These are phyloP conservation scores for Strigamia transsilvanica DNA, from an alignment of 2,888 invertebrate species.

Conservation along the genomic window DNA sequence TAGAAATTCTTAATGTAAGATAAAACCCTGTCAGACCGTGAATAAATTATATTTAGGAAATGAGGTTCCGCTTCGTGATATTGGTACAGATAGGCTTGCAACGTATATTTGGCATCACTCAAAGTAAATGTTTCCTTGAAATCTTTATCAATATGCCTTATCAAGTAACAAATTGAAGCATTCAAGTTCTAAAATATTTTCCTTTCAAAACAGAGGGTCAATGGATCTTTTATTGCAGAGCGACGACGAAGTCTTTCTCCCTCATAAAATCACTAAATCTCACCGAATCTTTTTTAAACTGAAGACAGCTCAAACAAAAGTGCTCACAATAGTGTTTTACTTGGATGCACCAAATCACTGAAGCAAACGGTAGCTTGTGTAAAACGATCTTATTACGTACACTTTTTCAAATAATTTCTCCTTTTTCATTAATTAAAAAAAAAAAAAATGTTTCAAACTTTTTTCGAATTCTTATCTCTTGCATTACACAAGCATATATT, in stretches of 20 bases:
- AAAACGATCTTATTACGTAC: slow-evolving; percentile 11
- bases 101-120: slow-evolving; percentile 1
- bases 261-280: slow-evolving; percentile 20
- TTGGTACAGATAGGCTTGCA: neutral
- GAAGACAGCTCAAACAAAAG: slow-evolving; percentile 25
- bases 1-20: neutral
- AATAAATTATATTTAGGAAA: neutral
- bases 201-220: slow-evolving; percentile 26
- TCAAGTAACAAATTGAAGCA: slow-evolving; percentile 21
- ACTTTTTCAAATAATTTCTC: neutral
- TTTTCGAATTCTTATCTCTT: neutral
- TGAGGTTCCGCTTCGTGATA: slow-evolving; percentile 3
- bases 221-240: slow-evolving; percentile 7
- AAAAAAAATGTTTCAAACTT: neutral
- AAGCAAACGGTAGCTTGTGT: slow-evolving; percentile 12
- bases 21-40: neutral
- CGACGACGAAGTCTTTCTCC: neutral
- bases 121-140: neutral
- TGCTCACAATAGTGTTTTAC: slow-evolving; percentile 21
- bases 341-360: slow-evolving; percentile 20
- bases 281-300: slow-evolving; percentile 10
- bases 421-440: slow-evolving; percentile 1
- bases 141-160: slow-evolving; percentile 6
- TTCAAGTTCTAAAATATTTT: slow-evolving; percentile 11
- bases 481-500: neutral